Percentiles rank a stretch among this genome's conserved stretches.
These are phyloP conservation scores for Labroides dimidiatus DNA, from an alignment of 2,797 vertebrate genomes.

Conservation along the genomic window DNA sequence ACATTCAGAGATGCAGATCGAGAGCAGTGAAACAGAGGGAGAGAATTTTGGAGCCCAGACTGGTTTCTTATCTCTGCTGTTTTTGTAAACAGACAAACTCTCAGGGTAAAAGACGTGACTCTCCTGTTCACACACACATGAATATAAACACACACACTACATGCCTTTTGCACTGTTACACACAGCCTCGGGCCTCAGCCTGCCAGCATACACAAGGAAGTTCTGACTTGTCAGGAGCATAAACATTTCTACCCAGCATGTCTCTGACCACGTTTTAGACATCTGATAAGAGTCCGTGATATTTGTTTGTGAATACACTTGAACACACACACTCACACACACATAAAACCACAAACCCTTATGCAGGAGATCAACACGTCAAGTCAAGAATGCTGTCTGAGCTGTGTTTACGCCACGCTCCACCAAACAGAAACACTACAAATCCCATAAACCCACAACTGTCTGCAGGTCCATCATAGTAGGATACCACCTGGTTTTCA, in stretches of 20 bases:
- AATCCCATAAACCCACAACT: conserved; percentile 60
- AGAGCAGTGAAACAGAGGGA: conserved; percentile 8
- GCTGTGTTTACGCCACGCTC: conserved; percentile 79
- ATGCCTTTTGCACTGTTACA: conserved; percentile 12
- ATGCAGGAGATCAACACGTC: conserved; percentile 59
- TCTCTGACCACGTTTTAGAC: conserved; percentile 48
- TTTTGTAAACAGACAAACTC: conserved; percentile 72
- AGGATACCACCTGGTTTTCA: conserved; percentile 30
- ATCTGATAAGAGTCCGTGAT: conserved; percentile 70
- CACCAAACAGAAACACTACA: conserved; percentile 78
- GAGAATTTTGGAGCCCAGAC: conserved; percentile 41
- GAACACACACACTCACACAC: conserved; percentile 20
- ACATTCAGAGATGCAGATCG: neutral
- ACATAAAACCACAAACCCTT: conserved; percentile 55
- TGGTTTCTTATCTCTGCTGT: conserved; percentile 68
- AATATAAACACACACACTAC: conserved; percentile 15
- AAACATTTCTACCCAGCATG: conserved; percentile 64
- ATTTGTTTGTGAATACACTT: conserved; percentile 65
- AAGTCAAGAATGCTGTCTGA: conserved; percentile 71
- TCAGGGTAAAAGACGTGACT: conserved; percentile 59
- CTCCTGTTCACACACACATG: conserved; percentile 6
- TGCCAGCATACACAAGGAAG: conserved; percentile 56
- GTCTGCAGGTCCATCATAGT: conserved; percentile 57
- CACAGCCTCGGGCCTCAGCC: conserved; percentile 28
- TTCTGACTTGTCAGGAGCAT: conserved; percentile 62